Base-by-base conservation (phyloP, 2,113 vertebrate genomes). In the Phyllostomus discolor region DNA sequence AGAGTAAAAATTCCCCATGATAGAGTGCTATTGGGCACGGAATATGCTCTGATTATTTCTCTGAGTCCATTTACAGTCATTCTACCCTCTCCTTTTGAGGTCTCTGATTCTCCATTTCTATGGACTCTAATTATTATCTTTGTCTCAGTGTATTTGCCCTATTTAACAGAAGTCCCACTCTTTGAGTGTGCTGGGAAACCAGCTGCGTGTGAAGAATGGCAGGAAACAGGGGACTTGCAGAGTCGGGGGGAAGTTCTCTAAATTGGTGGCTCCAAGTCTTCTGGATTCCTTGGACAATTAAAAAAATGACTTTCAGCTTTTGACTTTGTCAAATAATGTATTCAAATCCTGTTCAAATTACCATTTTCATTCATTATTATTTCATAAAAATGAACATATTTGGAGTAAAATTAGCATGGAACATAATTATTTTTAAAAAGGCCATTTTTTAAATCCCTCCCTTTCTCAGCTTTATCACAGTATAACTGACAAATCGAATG, bases 381-480 rank as follows among this genome's bases (percentile, higher is more conserved):
- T 93, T 93, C n/a, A 67, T 59, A 91, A 80, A 26, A 57, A 75
- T n/a, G 46, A 16, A 52, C 11, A 31, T 52, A 91, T 93, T 75
- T 46, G 22, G 16, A 54, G 54, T 72, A 76, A 83, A 93, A 73
- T 46, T 73, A 73, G 15, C 46, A 26, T 11, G 41, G 43, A 35
- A 33, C 26, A 28, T 82, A 87, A 79, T 91, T 87, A 28, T 38
- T 70, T 95, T 66, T 69, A 41, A 35, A 90, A 67, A 80, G 19
- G 0, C 15, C 14, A 92, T 14, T 78, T 67, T 31, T 73, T 14
- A 67, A 85, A 72, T 33, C 7, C 2, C 2, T 12, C 28, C 15
- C 8, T 19, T 22, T 24, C 20, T 20, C 41, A 88, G 54, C 48
- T 76, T 62, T 76, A 88, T 7, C 19, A 20, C 54, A n/a, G n/a